Base-by-base conservation (phyloP, 2,113 vertebrate genomes). In the Oreochromis tanganicae region DNA sequence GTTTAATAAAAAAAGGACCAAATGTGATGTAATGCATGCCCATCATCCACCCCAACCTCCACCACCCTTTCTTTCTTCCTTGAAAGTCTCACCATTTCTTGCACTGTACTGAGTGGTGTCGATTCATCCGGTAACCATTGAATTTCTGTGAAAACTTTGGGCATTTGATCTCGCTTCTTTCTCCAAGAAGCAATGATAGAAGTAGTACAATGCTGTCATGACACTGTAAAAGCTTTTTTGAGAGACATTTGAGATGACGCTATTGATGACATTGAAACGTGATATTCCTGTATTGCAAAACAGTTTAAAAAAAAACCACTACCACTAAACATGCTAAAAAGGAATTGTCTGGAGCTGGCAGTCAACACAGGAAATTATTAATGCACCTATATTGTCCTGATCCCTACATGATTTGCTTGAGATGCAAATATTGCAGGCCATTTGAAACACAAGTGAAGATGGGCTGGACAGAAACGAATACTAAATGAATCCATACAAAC, bases 101-200 rank as follows among this genome's bases (percentile, higher is more conserved):
- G 43, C 43, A 12, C 27, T 50, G 43, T 50, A 32, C 71, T 32
- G 71, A 17, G 38, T 41, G 68, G 66, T 73, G n/a, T 24, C 0
- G 2, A 27, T 73, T 71, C 43, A 71, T 71, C 38, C 66, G 27
- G 1, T 46, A 24, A 29, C 24, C 24, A 32, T 12, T 43, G 38
- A 11, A 32, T 75, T 75, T 50, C 71, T 50, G 24, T 17, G 12
- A 19, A 50, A 8, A 32, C 24, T 78, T 78, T 75, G 43, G 24
- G 4, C 43, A 48, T 75, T 48, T 75, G 24, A 32, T 32, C 24
- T 78, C 7, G 32, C 4, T 50, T 78, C 46, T 50, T 48, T 50
- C 71, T 78, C 46, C 24, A n/a, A 32, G 0, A 78, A 50, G 71
- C 0, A 50, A 78, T 11, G 0, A 11, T 32, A 32, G 6, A 19